phyloP scores from a whole-genome alignment of 2,113 vertebrate species.

The Rhizomys pruinosus region DNA sequence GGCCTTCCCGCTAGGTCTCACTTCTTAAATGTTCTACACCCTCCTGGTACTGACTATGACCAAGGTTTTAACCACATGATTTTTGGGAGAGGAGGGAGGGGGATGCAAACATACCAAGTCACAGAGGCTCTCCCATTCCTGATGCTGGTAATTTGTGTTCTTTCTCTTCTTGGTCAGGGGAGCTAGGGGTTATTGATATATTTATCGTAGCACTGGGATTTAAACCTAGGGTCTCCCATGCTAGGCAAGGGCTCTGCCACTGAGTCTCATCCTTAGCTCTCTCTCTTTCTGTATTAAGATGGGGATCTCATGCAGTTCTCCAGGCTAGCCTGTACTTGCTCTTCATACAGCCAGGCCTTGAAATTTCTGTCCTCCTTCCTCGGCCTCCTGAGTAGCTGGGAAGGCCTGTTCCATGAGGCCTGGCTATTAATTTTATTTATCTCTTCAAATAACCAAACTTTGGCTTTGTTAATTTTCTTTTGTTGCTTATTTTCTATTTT shows the following conservation, averaged over 20 bases:
- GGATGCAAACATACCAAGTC: neutral
- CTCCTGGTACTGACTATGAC: too few species aligned
- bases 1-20: neutral
- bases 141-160: neutral
- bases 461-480: conserved; percentile 38
- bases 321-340: neutral
- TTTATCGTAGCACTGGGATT: neutral
- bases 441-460: conserved; percentile 13
- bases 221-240: neutral
- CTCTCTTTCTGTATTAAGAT: neutral
- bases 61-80: neutral
- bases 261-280: neutral
- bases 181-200: neutral
- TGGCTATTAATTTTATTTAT: conserved; percentile 2
- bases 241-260: neutral
- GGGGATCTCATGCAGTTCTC: neutral
- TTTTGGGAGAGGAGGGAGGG: neutral
- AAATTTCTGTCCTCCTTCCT: neutral
- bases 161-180: neutral
- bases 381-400: neutral
- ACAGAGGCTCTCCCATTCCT: neutral
- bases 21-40: neutral
- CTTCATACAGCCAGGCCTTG: neutral
- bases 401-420: neutral
- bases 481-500: conserved; percentile 19